These are phyloP conservation scores for Hucho hucho DNA, from an alignment of 2,113 vertebrate species.

Conservation along the genomic window DNA sequence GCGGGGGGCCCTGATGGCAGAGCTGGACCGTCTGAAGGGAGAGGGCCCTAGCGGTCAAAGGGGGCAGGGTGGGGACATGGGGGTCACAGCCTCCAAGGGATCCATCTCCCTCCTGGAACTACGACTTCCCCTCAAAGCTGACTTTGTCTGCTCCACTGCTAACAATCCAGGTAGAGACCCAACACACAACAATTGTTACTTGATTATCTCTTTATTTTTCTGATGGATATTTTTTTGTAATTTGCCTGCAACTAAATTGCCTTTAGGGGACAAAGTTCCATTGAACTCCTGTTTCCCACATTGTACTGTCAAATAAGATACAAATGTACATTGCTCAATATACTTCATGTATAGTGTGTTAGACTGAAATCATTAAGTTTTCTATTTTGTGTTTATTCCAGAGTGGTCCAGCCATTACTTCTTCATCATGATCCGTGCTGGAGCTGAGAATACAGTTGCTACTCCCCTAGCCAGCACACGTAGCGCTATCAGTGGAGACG, in stretches of 20 bases:
- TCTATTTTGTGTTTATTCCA: constrained; percentile 44
- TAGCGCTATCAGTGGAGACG: constrained; percentile 86
- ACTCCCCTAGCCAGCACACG: constrained; percentile 85
- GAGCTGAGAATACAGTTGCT: constrained; percentile 86
- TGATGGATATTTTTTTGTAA: too few relatives aligned
- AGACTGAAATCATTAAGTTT: background rate
- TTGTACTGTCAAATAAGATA: too few relatives aligned
- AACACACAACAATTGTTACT: too few relatives aligned
- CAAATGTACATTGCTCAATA: too few relatives aligned
- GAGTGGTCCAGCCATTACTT: constrained; percentile 89
- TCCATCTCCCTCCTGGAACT: constrained; percentile 88
- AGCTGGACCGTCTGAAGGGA: constrained; percentile 82
- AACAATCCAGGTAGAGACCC: constrained; percentile 83
- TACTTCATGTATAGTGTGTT: too few relatives aligned
- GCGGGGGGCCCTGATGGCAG: constrained; percentile 82
- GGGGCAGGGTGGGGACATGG: constrained; percentile 13
- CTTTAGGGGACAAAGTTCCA: too few relatives aligned
- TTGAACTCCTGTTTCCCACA: too few relatives aligned
- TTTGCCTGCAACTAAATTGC: too few relatives aligned
- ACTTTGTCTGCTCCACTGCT: constrained; percentile 87
- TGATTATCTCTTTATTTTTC: too few relatives aligned
- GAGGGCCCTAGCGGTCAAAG: constrained; percentile 69
- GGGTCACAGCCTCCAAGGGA: constrained; percentile 80
- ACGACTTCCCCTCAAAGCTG: constrained; percentile 91
- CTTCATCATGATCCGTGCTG: constrained; percentile 86